Conservation (phyloP, 2,888 invertebrate genomes). For the Thereva unica region DNA sequence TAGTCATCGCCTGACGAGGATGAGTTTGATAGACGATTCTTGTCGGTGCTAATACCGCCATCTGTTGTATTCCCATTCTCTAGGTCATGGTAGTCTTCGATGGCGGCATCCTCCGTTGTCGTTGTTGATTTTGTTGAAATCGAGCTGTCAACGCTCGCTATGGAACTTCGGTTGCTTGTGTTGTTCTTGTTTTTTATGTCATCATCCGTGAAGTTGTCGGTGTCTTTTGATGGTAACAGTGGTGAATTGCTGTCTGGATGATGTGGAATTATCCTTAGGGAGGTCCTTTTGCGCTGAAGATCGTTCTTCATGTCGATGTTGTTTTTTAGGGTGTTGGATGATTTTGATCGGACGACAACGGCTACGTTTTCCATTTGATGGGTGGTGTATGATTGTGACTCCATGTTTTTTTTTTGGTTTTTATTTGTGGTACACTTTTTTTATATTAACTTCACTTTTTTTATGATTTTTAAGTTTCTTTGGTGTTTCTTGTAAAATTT, state of each 20-base stretch:
- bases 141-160: constrained; percentile 56
- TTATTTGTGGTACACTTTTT: not conserved
- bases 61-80: constrained; percentile 54
- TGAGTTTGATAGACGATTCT: constrained; percentile 48
- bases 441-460: too few relatives aligned
- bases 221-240: constrained; percentile 37
- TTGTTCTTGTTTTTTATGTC: constrained; percentile 37
- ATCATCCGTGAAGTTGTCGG: constrained; percentile 34
- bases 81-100: constrained; percentile 51
- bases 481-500: too few relatives aligned
- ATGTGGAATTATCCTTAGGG: constrained; percentile 55
- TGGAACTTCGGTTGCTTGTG: constrained; percentile 52
- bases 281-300: constrained; percentile 55
- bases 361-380: constrained; percentile 20
- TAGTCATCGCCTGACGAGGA: constrained; percentile 54
- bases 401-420: not conserved
- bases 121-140: constrained; percentile 47
- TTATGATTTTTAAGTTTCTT: too few relatives aligned
- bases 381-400: too few relatives aligned
- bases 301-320: constrained; percentile 58
- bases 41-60: constrained; percentile 43
- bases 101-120: constrained; percentile 40
- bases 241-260: constrained; percentile 39
- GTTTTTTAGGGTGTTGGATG: constrained; percentile 56
- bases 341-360: constrained; percentile 47